Evolutionary conservation across 1,140 invertebrate species (phyloP).

Genomic region (Microplitis mediator): DNA sequence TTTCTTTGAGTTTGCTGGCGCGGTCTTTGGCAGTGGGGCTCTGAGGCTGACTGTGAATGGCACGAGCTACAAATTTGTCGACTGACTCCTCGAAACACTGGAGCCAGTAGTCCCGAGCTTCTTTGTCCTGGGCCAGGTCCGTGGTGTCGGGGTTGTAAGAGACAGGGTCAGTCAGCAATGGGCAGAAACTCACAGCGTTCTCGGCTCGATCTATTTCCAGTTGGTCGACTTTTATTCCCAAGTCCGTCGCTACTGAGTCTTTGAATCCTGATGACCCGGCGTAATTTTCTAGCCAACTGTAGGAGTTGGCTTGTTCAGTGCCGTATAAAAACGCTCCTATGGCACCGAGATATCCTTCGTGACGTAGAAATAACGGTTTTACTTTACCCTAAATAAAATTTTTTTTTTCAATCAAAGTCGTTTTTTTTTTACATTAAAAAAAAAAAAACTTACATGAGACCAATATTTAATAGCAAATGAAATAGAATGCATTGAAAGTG

Average conservation of each 20-base stretch:
- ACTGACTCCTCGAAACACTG: constrained; percentile 85
- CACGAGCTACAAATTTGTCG: constrained; percentile 75
- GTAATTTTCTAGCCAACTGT: constrained; percentile 79
- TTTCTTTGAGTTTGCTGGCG: constrained; percentile 82
- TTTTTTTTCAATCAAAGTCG: neutral
- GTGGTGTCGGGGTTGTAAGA: constrained; percentile 87
- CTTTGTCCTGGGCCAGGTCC: constrained; percentile 82
- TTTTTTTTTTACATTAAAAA: constrained; percentile 12
- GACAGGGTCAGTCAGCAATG: constrained; percentile 67
- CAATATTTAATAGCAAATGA: constrained; percentile 79
- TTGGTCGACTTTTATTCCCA: constrained; percentile 66
- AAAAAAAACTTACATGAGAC: constrained; percentile 64
- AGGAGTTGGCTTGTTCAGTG: constrained; percentile 69
- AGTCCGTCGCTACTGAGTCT: constrained; percentile 59
- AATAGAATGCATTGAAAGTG: constrained; percentile 78
- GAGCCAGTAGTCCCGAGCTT: constrained; percentile 92
- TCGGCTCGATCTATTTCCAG: constrained; percentile 74
- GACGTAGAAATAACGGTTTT: constrained; percentile 74
- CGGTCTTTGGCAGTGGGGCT: constrained; percentile 76
- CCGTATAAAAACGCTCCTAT: constrained; percentile 80
- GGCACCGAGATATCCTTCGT: constrained; percentile 80
- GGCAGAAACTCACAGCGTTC: constrained; percentile 68
- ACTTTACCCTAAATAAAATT: constrained; percentile 63
- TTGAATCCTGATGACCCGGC: constrained; percentile 74
- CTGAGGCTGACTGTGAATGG: constrained; percentile 77